A percentile compares a stretch with the other conserved stretches of the same genome.
These are phyloP conservation scores for Crypturellus undulatus DNA, from an alignment of 2,113 vertebrate species.

Conservation along the genomic window DNA sequence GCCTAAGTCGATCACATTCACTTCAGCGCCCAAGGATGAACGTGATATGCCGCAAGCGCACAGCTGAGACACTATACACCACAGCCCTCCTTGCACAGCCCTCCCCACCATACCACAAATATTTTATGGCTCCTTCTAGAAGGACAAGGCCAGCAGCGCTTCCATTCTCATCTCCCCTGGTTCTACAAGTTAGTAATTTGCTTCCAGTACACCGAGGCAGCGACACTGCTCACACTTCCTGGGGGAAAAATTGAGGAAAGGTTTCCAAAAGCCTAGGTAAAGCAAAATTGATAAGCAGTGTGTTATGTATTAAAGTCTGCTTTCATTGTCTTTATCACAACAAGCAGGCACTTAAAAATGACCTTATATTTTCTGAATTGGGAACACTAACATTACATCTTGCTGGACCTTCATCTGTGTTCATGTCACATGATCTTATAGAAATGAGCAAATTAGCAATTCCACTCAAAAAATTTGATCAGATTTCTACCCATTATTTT, in stretches of 20 bases:
- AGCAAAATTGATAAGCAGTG: not conserved
- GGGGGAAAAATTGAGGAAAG: not conserved
- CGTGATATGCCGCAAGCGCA: not conserved
- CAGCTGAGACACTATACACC: not conserved
- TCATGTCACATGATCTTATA: not conserved
- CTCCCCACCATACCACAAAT: conserved; percentile 39
- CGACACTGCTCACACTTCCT: fast-evolving
- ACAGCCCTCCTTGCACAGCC: not conserved
- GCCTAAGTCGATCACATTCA: not conserved
- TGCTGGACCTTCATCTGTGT: not conserved
- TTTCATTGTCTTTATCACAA: not conserved
- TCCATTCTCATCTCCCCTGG: not conserved
- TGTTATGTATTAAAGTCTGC: not conserved
- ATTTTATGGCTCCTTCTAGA: conserved; percentile 9
- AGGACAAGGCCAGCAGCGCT: not conserved
- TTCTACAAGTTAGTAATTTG: not conserved
- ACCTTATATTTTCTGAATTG: not conserved
- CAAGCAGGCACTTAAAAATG: not conserved
- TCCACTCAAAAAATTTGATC: not conserved
- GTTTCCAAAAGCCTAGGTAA: not conserved
- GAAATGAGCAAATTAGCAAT: not conserved
- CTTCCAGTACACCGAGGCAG: not conserved
- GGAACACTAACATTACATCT: not conserved
- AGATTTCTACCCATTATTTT: not conserved
- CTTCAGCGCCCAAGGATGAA: conserved; percentile 26